Evolutionary conservation across 2,113 vertebrate species (phyloP).

Genomic region (Irena cyanogastra): DNA sequence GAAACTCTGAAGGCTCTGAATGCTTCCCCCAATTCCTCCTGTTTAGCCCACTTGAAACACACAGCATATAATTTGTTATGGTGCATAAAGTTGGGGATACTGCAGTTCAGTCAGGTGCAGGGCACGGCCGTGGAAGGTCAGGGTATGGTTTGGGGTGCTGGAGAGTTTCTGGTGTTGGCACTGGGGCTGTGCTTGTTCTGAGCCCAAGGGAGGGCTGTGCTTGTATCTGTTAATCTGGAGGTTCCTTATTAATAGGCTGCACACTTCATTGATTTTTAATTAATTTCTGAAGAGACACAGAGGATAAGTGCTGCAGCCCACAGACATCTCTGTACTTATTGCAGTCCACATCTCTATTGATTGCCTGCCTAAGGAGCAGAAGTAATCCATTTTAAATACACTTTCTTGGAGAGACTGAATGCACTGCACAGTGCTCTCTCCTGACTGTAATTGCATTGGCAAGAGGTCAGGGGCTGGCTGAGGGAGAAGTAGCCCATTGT

Average conservation of each 20-base stretch:
- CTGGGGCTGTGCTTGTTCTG: not conserved
- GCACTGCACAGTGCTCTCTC: constrained; percentile 28
- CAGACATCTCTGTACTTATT: constrained; percentile 76
- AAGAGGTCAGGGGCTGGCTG: constrained; percentile 46
- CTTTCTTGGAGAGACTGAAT: constrained; percentile 64
- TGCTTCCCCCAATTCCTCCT: not conserved
- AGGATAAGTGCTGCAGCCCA: constrained; percentile 81
- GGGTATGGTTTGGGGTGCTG: not conserved
- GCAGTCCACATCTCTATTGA: constrained; percentile 87
- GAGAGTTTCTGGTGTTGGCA: not conserved
- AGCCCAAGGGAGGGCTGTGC: constrained; percentile 1
- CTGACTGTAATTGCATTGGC: constrained; percentile 66
- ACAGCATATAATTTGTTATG: not conserved
- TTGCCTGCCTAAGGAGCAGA: constrained; percentile 75
- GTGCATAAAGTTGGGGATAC: not conserved
- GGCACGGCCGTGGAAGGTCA: not conserved
- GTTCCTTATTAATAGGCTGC: constrained; percentile 79
- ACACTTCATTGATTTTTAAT: constrained; percentile 95
- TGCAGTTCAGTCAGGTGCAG: not conserved
- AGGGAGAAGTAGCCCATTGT: not conserved
- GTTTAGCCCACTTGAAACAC: not conserved
- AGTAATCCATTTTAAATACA: constrained; percentile 91
- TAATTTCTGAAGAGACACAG: constrained; percentile 83
- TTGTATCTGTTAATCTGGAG: constrained; percentile 70
- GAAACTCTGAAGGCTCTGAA: not conserved